phyloP scores from a whole-genome alignment of 1,140 invertebrate genomes.

The Pseudomyrmex cubaensis region DNA sequence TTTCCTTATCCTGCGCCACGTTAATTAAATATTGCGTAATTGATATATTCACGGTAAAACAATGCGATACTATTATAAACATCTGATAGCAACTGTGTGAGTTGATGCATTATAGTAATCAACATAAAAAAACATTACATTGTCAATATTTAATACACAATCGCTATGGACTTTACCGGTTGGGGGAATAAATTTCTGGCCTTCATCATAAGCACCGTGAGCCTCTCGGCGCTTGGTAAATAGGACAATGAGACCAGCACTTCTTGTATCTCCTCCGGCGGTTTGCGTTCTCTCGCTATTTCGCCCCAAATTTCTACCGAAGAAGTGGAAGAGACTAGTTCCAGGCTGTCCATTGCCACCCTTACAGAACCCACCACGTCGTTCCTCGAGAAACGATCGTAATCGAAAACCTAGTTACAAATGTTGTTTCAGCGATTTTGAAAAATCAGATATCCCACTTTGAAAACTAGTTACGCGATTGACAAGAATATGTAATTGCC shows the following conservation, averaged over 20 bases:
- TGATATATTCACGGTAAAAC: no score
- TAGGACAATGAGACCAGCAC: slow-evolving; percentile 93
- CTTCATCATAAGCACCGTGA: slow-evolving; percentile 93
- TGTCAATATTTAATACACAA: neutral
- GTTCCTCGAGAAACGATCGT: slow-evolving; percentile 91
- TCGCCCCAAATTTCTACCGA: slow-evolving; percentile 92
- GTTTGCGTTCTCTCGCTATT: slow-evolving; percentile 90
- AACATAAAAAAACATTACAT: neutral
- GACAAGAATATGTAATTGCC: slow-evolving; percentile 75
- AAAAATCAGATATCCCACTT: neutral
- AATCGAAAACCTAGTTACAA: slow-evolving; percentile 87
- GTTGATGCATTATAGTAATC: neutral
- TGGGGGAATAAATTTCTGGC: slow-evolving; percentile 92
- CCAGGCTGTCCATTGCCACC: slow-evolving; percentile 89
- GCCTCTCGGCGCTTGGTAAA: slow-evolving; percentile 93
- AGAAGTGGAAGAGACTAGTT: slow-evolving; percentile 87
- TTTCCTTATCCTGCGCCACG: slow-evolving; percentile 77
- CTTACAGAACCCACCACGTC: slow-evolving; percentile 92
- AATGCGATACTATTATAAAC: no score
- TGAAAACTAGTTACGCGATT: neutral
- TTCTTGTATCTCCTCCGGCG: slow-evolving; percentile 92
- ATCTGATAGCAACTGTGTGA: no score
- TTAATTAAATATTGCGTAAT: neutral
- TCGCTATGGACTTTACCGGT: slow-evolving; percentile 79
- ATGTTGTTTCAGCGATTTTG: neutral